phyloP scores from a whole-genome alignment of 1,140 invertebrate species.

The Camponotus pennsylvanicus region DNA sequence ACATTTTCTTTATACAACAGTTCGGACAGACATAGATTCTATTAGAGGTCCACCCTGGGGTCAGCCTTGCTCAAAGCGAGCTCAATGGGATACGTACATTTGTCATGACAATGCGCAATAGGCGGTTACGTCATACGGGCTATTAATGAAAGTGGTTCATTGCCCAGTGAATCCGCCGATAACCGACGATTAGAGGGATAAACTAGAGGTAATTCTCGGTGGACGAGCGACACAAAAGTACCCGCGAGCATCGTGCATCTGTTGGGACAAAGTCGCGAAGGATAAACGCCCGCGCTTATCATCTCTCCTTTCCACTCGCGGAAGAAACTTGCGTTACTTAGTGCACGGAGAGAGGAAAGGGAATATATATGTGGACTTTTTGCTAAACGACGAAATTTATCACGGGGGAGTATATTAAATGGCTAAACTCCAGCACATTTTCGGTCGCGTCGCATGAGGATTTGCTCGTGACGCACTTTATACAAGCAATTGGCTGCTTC shows the following conservation, averaged over 20 bases:
- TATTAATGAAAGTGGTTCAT: constrained; percentile 65
- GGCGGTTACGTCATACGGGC: constrained; percentile 4
- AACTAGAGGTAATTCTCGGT: constrained; percentile 29
- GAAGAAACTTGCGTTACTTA: constrained; percentile 2
- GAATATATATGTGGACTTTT: constrained; percentile 55
- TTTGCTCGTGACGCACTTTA: constrained; percentile 55
- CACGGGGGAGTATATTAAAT: constrained; percentile 70
- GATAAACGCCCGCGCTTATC: constrained; percentile 4
- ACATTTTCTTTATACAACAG: neutral
- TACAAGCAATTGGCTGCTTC: neutral
- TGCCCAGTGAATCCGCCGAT: neutral
- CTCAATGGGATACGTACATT: constrained; percentile 50
- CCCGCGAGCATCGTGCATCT: neutral
- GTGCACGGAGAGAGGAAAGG: neutral
- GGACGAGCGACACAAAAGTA: constrained; percentile 26
- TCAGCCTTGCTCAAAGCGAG: neutral
- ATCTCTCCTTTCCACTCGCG: neutral
- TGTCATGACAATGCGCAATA: constrained; percentile 19
- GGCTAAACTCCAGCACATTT: constrained; percentile 70
- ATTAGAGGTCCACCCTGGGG: neutral
- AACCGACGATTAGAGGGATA: constrained; percentile 11
- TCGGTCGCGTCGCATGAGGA: constrained; percentile 36
- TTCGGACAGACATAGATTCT: neutral
- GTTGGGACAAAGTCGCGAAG: neutral
- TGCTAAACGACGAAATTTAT: constrained; percentile 63